These are phyloP conservation scores for Catharus bicknelli DNA, from an alignment of 2,113 vertebrate species.

Conservation along the genomic window DNA sequence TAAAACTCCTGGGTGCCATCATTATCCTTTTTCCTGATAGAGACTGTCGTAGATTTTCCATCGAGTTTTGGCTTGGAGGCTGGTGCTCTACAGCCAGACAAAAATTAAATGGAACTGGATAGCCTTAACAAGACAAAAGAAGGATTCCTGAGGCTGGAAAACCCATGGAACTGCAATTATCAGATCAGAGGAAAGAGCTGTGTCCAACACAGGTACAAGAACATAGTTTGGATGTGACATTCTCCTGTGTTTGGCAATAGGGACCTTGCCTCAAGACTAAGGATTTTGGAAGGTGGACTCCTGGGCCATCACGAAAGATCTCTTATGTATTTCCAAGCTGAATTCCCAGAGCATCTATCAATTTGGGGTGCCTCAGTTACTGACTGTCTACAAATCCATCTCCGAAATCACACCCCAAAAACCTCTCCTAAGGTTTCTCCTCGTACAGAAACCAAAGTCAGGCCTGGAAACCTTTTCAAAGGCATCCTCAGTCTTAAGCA, in stretches of 20 bases:
- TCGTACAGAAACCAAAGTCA: background rate
- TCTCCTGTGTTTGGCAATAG: rapidly evolving
- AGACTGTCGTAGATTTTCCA: slow-evolving; percentile 50
- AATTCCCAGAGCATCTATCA: background rate
- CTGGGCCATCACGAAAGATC: background rate
- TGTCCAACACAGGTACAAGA: background rate
- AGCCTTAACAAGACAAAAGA: background rate
- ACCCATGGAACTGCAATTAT: background rate
- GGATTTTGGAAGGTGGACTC: background rate
- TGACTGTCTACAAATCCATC: background rate
- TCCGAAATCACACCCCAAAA: background rate
- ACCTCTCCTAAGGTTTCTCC: background rate
- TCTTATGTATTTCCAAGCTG: background rate
- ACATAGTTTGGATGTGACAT: rapidly evolving
- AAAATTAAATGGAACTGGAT: background rate
- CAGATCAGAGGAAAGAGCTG: background rate
- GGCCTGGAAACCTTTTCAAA: background rate
- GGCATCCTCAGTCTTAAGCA: background rate
- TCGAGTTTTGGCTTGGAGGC: slow-evolving; percentile 22
- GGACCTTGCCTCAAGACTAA: background rate
- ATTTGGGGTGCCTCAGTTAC: background rate
- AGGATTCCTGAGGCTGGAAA: background rate
- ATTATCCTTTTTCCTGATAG: slow-evolving; percentile 41
- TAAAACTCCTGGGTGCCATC: slow-evolving; percentile 51
- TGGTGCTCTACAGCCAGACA: background rate